Base-by-base conservation (phyloP, 2,113 vertebrate species). In the Trematomus loennbergii region DNA sequence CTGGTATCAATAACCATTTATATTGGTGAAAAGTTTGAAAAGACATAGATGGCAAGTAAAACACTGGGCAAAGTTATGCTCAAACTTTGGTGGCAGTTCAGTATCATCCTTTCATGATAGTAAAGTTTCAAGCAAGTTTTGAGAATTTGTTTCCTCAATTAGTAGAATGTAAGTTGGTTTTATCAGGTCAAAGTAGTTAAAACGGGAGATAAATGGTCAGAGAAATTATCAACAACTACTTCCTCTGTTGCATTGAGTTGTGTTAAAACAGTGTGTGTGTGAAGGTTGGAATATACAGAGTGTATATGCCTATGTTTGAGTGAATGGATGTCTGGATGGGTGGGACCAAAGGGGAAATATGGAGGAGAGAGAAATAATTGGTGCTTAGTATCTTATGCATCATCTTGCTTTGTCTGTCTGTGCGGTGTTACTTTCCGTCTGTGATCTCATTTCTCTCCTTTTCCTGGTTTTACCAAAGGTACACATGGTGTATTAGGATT, bases 241-340 rank as follows among this genome's bases (percentile, higher is more conserved):
- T 12, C 46, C 12, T 67, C 33, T 76, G 62, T 43, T 58, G 49
- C 20, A 55, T 71, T 52, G 25, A 20, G 60, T 12, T 46, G n/a
- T 11, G 17, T 50, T n/a, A 57, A 46, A 61, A 52, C 13, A 54
- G 22, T 43, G 54, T 73, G 58, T 74, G 62, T 61, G 58, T 67
- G 15, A 52, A 40, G 64, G 64, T 75, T 40, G 48, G n/a, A 57
- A 8, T 62, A 63, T 72, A 79, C 46, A 49, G 13, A 17, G 45
- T 29, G 73, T 22, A 78, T 74, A 72, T 75, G 40, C 75, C 81
- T 86, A 87, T 86, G 88, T 69, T 78, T 74, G 72, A 75, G 72
- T 84, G 29, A 84, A 83, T 88, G 79, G 43, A 65, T 87, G 78
- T 65, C 84, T 91, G 84, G 87, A 84, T 71, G 71, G 77, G 72